Base-by-base conservation (phyloP, 2,888 invertebrate species). In the Colletes collaris region DNA sequence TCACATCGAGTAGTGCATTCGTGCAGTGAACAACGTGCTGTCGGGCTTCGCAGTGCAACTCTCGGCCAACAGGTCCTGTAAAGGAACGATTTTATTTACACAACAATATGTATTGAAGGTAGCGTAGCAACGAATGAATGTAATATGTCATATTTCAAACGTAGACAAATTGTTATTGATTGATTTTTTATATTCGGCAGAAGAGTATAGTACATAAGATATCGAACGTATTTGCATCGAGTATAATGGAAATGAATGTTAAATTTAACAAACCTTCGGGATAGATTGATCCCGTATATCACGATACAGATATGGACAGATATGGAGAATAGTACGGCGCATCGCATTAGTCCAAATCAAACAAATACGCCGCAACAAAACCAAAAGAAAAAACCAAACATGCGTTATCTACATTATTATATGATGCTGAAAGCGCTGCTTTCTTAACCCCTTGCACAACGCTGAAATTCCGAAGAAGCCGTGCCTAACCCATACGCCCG, bases 251-350 rank as follows among this genome's bases (percentile, higher is more conserved):
- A 82, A 77, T 73, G 77, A 76, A 84, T 87, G 85, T 86, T 79
- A 83, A 89, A 83, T 85, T 82, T 73, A 90, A 92, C 93, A 93
- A 93, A 94, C 94, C 93, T 93, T 94, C 56, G 92, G 93, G 87
- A 87, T 86, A 85, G 93, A 91, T 63, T 94, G 94, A 92, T 95
- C 95, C 95, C 95, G 95, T 89, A 94, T 87, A 89, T 95, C 95
- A 93, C 95, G 95, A 89, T 96, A 96, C 80, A 97, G n/a, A 58
- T 97, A 95, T 84, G 81, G 85, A 85, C 80, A 86, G 84, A 89
- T 82, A 87, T 84, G 84, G 70, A 82, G 84, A 83, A 85, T 72
- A 83, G 85, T 82, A 86, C 86, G 86, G 82, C 86, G 82, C 80
- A 82, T 88, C 86, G 85, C 87, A 86, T 90, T 90, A 91, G 89